These are phyloP conservation scores for Andrena trimmerana DNA, from an alignment of 2,888 invertebrate genomes.

Conservation along the genomic window DNA sequence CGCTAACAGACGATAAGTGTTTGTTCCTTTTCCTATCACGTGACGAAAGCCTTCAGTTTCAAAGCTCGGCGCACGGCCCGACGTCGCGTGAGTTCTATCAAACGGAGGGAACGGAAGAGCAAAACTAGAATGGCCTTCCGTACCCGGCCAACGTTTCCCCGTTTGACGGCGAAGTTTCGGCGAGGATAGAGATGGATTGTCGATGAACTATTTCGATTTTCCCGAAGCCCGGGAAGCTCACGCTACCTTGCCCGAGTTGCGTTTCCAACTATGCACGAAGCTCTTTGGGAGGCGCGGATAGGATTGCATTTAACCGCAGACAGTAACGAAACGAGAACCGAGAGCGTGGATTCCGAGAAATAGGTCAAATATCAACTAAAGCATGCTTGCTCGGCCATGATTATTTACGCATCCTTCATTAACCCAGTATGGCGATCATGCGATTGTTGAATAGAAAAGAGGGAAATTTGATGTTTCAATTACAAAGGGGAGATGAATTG, in stretches of 20 bases:
- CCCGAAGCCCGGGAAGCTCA: neutral
- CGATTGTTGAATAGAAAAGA: neutral
- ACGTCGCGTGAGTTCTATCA: slow-evolving; percentile 14
- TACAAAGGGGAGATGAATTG: slow-evolving; percentile 20
- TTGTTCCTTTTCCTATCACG: slow-evolving; percentile 1
- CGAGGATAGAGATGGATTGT: neutral
- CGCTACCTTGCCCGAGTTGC: slow-evolving; percentile 19
- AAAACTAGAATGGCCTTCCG: slow-evolving; percentile 2
- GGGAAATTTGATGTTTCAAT: neutral
- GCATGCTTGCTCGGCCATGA: neutral
- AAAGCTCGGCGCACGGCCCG: neutral
- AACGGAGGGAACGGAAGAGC: neutral
- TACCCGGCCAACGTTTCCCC: neutral
- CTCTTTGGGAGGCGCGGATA: slow-evolving; percentile 10
- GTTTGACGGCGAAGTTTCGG: slow-evolving; percentile 21
- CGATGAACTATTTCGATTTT: slow-evolving; percentile 53
- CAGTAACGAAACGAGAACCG: neutral
- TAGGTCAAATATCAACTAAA: slow-evolving; percentile 11
- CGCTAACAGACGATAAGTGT: neutral
- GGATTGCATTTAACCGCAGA: slow-evolving; percentile 28
- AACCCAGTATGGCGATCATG: slow-evolving; percentile 8
- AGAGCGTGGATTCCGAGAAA: slow-evolving; percentile 10
- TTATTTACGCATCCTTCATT: slow-evolving; percentile 34
- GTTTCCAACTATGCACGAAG: slow-evolving; percentile 32
- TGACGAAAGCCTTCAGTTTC: slow-evolving; percentile 14